Base-by-base conservation (phyloP, 2,113 vertebrate species). In the Maylandia zebra region DNA sequence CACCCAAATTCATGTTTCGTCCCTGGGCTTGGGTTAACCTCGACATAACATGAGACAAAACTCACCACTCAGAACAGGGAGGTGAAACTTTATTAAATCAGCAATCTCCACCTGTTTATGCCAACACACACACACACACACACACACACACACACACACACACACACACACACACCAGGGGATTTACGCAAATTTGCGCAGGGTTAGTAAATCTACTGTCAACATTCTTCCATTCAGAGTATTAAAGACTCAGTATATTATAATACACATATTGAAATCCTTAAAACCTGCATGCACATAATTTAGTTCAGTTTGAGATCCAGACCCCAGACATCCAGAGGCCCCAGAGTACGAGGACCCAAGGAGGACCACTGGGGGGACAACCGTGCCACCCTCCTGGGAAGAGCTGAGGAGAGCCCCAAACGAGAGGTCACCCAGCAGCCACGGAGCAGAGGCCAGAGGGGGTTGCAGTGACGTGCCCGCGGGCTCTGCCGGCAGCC, bases 331-430 rank as follows among this genome's bases (percentile, higher is more conserved):
- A 13, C 3, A 43, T 43, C 41, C 41, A 43, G 41, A 43, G 41
- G 41, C 12, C 12, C 3, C 3, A 13, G 41, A 43, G 0, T 43
- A 48, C 13, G 1, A 43, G 11, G 41, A 43, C 41, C 41, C 41
- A 0, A 43, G 41, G 43, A 45, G 43, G 13, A 45, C 3, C 13
- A 45, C 43, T 1, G 1, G 43, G 13, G 3, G 43, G 13, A 0
- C 2, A 45, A 14, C 43, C 3, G 13, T 45, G 6, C 13, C 43
- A 45, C 43, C 43, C 43, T 45, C 43, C 43, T 7, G 43, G 43
- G 43, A 45, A 45, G 43, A 45, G 43, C 43, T 45, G 12, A 45
- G 43, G 0, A 48, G 14, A 16, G 14, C 14, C 2, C 14, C 43
- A 48, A 16, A 45, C 12, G 6, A 45, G 12, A 14, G 43, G 43